Evolutionary conservation across 2,797 vertebrate species (phyloP), one percentile per base, ranked within the genome.

Genomic region (Nasua narica): DNA sequence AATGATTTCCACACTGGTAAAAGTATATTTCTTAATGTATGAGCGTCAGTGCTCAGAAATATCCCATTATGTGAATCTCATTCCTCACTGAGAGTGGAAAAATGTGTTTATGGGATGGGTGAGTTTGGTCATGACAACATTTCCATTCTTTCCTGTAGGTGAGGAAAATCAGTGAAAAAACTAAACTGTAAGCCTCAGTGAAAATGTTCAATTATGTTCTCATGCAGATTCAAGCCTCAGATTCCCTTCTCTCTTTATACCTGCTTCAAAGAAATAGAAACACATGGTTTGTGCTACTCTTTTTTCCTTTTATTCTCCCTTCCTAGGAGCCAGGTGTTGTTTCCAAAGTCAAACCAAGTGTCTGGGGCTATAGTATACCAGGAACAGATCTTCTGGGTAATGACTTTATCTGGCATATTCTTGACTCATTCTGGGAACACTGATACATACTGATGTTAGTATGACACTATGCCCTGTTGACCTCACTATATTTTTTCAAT

Each of bases 21-120:
- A 95, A 96, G 93, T 81, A 85, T 92, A 77, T 85, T 95, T 92
- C 54, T 93, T 48, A 86, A 83, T 65, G 8, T 78, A 79, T 50
- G 46, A 91, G 76, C 23, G 69, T 92, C 67, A 79, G 37, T 27
- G 88, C 40, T 92, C 32, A 90, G 89, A 97, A 92, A 76, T 82
- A 85, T 11, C 9, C 52, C 21, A 60, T 92, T 81, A 77, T 87
- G 10, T 96, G 82, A 92, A 78, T 87, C 35, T 81, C 35, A 83
- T 91, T 92, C 72, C 58, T 95, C 67, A 58, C 11, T 35, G 67
- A 78, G 15, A 85, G 81, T 87, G 52, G 19, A 29, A 91, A 94
- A 93, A 72, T 72, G 27, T 86, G 60, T 86, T 89, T 65, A 67
- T 85, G 35, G 37, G 23, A 16, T 88, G 32, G n/a, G 5, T 82